Base-by-base conservation (phyloP, 2,888 invertebrate genomes). In the Resseliella maxima region DNA sequence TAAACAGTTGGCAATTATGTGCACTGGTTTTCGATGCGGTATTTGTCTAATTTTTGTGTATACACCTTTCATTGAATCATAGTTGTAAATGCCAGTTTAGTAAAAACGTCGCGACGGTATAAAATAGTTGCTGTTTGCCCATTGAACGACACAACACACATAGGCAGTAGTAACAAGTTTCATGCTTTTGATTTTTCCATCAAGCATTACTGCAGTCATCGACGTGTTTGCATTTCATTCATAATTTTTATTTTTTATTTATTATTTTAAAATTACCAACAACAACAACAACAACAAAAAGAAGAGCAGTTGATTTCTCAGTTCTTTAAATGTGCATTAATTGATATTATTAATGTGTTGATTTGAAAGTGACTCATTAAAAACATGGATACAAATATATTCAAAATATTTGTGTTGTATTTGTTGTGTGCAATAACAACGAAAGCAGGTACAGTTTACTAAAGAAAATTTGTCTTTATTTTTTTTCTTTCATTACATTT, bases 391-490 rank as follows among this genome's bases (percentile, higher is more conserved):
- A 18, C 85, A 45, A 31, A 45, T 85, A 85, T 31, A 85, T 85
- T 85, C 21, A 45, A n/a, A 46, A 45, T 85, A 45, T 46, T 85
- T 85, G 38, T 85, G 31, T 45, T 85, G 27, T 27, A 36, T 85
- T 15, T 85, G 12, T 45, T 85, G 85, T 85, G 85, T 85, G 15
- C 15, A 85, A 46, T 85, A 45, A 24, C 45, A 38, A 83, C 83
- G 85, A 85, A 85, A 38, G 85, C 85, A 85, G 85, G 85, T 85
- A 46, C 1, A 38, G 38, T 38, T 72, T 15, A 81, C n/a, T 81
- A n/a, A n/a, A n/a, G n/a, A n/a, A n/a, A n/a, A n/a, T n/a, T n/a
- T n/a, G n/a, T n/a, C n/a, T n/a, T n/a, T n/a, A n/a, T n/a, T n/a
- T n/a, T n/a, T n/a, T n/a, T n/a, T n/a, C n/a, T n/a, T n/a, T n/a